Conservation (phyloP, 2,113 vertebrate species). For the Macaca nemestrina region DNA sequence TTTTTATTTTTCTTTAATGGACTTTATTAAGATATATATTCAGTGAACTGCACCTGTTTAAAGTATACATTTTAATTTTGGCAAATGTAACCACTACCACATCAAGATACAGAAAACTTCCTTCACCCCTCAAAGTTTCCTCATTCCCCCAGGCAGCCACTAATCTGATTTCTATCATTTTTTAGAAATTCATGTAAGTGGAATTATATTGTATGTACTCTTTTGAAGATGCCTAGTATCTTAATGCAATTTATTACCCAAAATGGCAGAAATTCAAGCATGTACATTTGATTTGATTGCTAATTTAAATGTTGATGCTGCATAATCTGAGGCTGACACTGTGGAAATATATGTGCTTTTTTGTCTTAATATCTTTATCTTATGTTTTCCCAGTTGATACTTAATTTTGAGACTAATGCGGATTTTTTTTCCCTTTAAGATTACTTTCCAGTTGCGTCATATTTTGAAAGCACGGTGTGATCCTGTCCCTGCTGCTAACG, state of each 20-base stretch:
- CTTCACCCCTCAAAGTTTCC: background rate
- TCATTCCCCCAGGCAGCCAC: background rate
- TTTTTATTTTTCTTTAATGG: background rate
- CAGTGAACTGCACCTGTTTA: background rate
- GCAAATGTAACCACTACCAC: background rate
- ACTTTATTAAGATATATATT: background rate
- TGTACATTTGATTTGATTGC: background rate
- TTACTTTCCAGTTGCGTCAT: constrained; percentile 95
- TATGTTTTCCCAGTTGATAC: background rate
- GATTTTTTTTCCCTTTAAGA: constrained; percentile 84
- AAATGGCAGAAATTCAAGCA: background rate
- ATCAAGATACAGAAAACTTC: background rate
- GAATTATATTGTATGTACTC: background rate
- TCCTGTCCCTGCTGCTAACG: constrained; percentile 95
- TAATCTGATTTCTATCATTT: constrained; percentile 23
- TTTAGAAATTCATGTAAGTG: constrained; percentile 29
- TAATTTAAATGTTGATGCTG: background rate
- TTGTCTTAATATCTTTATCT: constrained; percentile 21
- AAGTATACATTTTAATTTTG: background rate
- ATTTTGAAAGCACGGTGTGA: constrained; percentile 96
- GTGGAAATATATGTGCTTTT: background rate
- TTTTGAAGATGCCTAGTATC: constrained; percentile 5
- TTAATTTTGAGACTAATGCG: constrained; percentile 57
- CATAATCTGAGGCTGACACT: constrained; percentile 2
- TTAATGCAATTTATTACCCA: background rate